Conservation (phyloP, 2,888 invertebrate species). For the Selenia dentaria region DNA sequence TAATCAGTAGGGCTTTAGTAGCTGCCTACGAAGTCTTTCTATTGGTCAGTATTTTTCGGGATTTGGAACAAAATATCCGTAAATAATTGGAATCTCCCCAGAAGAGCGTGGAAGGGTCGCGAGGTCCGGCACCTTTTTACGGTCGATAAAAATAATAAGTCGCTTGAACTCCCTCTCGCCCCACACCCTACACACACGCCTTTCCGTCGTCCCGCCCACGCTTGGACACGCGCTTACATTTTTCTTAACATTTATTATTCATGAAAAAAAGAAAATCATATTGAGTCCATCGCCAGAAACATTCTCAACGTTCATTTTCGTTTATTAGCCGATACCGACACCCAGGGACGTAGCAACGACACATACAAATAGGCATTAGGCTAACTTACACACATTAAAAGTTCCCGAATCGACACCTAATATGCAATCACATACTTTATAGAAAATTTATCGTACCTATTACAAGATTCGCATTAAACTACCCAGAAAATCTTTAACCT, state of each 20-base stretch:
- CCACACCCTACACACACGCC: constrained; percentile 29
- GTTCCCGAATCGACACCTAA: constrained; percentile 81
- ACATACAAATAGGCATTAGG: constrained; percentile 74
- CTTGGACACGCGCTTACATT: constrained; percentile 82
- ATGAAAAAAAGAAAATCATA: constrained; percentile 35
- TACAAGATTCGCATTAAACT: constrained; percentile 85
- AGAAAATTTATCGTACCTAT: constrained; percentile 83
- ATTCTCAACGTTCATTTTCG: constrained; percentile 36
- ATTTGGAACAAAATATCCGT: constrained; percentile 74
- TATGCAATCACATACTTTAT: constrained; percentile 85
- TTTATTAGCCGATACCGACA: constrained; percentile 35
- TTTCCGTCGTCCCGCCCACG: constrained; percentile 48
- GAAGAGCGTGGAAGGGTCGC: constrained; percentile 67
- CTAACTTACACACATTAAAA: constrained; percentile 83
- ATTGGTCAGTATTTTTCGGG: constrained; percentile 67
- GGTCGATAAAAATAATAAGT: constrained; percentile 82
- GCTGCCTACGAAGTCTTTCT: constrained; percentile 57
- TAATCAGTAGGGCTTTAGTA: constrained; percentile 53
- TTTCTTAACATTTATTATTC: constrained; percentile 60
- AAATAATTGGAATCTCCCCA: constrained; percentile 75
- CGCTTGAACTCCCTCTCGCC: constrained; percentile 46
- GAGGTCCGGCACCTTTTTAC: constrained; percentile 78
- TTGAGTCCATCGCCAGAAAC: constrained; percentile 21
- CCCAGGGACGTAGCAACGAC: constrained; percentile 23
- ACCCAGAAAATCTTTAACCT: constrained; percentile 85